These are phyloP conservation scores for Neopelma chrysocephalum DNA, from an alignment of 2,797 vertebrate species.

Conservation along the genomic window DNA sequence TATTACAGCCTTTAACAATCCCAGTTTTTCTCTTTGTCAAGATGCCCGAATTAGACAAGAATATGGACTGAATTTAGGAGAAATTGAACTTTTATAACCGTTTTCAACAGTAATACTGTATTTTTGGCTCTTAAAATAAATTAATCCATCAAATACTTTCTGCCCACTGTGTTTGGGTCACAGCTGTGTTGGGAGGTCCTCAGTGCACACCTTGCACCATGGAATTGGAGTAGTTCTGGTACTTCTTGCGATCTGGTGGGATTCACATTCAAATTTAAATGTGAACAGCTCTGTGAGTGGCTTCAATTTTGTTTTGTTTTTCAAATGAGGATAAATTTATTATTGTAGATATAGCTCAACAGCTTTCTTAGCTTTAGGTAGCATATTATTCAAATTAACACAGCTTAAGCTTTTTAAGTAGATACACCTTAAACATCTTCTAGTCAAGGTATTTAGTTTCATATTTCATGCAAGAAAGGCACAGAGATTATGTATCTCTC, in stretches of 20 bases:
- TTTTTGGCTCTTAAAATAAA: background rate
- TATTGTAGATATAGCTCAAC: background rate
- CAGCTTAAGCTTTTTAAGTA: conserved; percentile 14
- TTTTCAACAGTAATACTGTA: background rate
- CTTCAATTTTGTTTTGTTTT: conserved; percentile 3
- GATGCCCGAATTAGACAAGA: background rate
- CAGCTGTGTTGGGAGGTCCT: background rate
- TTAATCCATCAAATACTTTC: background rate
- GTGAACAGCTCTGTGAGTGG: background rate
- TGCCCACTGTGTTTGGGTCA: background rate
- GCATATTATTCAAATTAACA: conserved; percentile 8
- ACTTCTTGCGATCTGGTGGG: background rate
- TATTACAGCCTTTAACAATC: background rate
- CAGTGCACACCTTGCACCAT: background rate
- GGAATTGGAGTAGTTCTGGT: background rate
- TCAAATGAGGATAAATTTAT: background rate
- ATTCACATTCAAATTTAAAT: background rate
- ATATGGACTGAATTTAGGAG: background rate
- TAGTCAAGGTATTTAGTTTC: background rate
- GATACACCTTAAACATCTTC: background rate
- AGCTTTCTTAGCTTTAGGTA: background rate
- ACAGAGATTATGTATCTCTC: background rate
- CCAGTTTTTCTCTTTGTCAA: background rate
- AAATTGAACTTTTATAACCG: background rate
- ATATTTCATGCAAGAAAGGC: background rate